phyloP scores from a whole-genome alignment of 2,888 invertebrate genomes.

The Xiphydria camelus region DNA sequence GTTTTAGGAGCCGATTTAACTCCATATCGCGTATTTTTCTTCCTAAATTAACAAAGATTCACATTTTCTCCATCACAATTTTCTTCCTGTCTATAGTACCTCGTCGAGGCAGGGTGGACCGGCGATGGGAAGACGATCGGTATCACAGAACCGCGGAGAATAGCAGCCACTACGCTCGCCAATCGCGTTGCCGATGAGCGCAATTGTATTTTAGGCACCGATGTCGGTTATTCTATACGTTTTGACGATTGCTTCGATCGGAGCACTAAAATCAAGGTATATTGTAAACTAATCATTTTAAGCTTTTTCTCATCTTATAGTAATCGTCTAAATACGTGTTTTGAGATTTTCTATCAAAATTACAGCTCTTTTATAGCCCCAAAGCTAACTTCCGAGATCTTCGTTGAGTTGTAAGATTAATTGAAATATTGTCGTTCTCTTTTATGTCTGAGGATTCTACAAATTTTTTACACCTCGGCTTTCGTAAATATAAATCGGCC shows the following conservation, averaged over 20 bases:
- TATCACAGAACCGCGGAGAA: constrained; percentile 89
- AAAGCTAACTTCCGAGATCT: no score
- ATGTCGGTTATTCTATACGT: constrained; percentile 85
- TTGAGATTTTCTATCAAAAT: no score
- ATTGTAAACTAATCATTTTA: constrained; percentile 3
- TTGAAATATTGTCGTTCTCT: no score
- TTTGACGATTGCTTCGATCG: constrained; percentile 69
- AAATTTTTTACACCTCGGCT: no score
- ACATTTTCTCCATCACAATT: constrained; percentile 4
- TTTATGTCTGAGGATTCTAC: no score
- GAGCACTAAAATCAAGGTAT: constrained; percentile 74
- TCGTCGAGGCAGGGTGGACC: constrained; percentile 85
- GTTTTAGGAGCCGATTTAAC: no score
- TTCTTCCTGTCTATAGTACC: constrained; percentile 65
- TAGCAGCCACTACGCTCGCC: constrained; percentile 88
- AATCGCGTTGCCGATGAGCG: constrained; percentile 87
- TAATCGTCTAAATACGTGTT: no score
- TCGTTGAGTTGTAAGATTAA: no score
- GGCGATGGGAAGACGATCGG: constrained; percentile 76
- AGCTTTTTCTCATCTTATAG: constrained; percentile 10
- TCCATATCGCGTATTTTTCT: no score
- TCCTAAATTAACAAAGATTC: background rate
- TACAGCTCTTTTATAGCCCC: no score
- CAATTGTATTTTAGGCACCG: constrained; percentile 62
- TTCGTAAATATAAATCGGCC: no score